These are phyloP conservation scores for Riparia riparia DNA, from an alignment of 2,113 vertebrate genomes.

Conservation along the genomic window DNA sequence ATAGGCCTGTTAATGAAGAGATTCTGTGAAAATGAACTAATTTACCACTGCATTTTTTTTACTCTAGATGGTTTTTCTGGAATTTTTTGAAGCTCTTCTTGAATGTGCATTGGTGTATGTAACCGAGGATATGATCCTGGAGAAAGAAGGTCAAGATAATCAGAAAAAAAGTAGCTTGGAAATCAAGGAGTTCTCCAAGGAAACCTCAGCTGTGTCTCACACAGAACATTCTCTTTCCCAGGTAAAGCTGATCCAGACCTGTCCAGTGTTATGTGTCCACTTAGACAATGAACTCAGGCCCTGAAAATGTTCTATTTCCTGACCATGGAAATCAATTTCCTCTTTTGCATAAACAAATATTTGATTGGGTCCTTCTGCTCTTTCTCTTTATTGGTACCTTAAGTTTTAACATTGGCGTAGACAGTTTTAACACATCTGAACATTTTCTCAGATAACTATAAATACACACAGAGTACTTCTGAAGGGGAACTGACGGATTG, in stretches of 20 bases:
- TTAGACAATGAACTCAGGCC: accelerated
- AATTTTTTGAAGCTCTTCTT: conserved; percentile 93
- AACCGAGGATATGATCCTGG: conserved; percentile 11
- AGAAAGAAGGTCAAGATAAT: neutral
- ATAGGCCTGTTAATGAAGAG: neutral
- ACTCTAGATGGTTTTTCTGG: conserved; percentile 89
- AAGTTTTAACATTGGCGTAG: neutral
- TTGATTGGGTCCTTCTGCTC: neutral
- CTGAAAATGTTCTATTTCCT: neutral
- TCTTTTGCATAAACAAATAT: neutral
- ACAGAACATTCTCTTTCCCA: neutral
- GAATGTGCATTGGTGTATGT: conserved; percentile 78
- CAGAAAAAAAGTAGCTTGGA: neutral
- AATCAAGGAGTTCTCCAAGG: neutral
- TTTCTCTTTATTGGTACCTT: neutral
- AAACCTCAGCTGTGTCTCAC: neutral
- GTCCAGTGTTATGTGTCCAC: neutral
- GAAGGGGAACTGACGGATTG: neutral
- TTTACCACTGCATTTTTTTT: neutral
- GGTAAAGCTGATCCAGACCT: neutral
- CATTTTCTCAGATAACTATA: neutral
- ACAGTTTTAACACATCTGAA: neutral
- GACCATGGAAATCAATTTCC: neutral
- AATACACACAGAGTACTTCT: neutral
- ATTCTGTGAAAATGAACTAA: neutral